Evolutionary conservation across 1,140 invertebrate genomes (phyloP), one percentile per base, ranked within the genome.

Genomic region (Lutraria rhynchaena): DNA sequence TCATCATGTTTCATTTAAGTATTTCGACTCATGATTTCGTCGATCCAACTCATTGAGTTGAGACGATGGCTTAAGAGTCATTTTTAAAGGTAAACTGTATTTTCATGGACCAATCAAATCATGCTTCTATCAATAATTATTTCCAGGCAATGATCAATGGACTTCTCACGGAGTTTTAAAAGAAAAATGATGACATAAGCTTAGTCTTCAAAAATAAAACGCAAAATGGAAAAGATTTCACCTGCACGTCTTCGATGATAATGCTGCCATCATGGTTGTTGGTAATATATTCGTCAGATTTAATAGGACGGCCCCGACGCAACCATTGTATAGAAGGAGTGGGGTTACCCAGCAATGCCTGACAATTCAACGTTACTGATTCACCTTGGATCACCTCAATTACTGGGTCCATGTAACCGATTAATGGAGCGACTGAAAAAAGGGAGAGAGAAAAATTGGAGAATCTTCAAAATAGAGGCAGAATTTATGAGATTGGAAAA

Each of bases 341-440:
- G 13, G 93, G 93, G 61, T 91, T 93, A 9, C 93, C 93, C 15
- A 90, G 73, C 9, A 93, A 60, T 9, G 93, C 89, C 24, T 89
- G 85, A 88, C 93, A 94, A 37, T 89, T 85, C 49, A 93, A 65
- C 35, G 87, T 75, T 1, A 89, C 86, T 77, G 74, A 86, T 5
- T 89, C 82, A 1, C 92, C 92, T 19, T 84, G 76, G 0, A 87
- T 81, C 9, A 89, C 87, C 24, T 88, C 86, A 7, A 91, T 74
- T 53, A 83, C 86, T 19, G 91, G 90, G 61, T 87, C 87, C n/a
- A 87, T 89, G 73, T 89, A 91, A 19, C 87, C 89, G 44, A 92
- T 90, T 27, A 91, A 60, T n/a, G 92, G 92, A 0, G 86, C 81
- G 27, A 91, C 91, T 92, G 82, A 60, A 88, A n/a, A n/a, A n/a